Percentiles rank a stretch among this genome's conserved stretches.
Evolutionary conservation across 2,113 vertebrate genomes (phyloP).

Genomic region (Puma concolor): DNA sequence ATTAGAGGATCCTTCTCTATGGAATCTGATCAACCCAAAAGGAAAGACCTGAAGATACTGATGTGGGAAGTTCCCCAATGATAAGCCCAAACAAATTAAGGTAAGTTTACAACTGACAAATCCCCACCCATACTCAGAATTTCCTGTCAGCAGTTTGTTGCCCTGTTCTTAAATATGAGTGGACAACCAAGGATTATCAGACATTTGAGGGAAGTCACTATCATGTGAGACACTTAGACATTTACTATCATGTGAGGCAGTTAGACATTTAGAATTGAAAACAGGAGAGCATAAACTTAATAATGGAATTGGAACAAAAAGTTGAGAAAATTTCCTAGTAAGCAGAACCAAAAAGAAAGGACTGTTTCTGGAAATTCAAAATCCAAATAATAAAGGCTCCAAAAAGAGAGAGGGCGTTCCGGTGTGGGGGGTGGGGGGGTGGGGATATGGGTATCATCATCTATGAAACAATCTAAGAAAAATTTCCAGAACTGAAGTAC

Average conservation of each 20-base stretch:
- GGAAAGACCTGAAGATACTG: constrained; percentile 17
- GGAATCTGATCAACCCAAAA: neutral
- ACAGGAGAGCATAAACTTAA: neutral
- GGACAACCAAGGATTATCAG: neutral
- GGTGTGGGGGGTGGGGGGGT: neutral
- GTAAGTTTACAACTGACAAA: neutral
- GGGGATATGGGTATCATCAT: neutral
- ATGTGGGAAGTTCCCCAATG: neutral
- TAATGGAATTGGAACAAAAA: neutral
- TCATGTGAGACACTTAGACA: neutral
- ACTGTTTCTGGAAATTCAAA: neutral
- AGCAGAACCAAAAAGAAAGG: neutral
- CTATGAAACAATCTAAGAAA: constrained; percentile 39
- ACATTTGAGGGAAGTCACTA: neutral
- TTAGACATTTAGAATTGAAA: constrained; percentile 35
- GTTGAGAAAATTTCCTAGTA: constrained; percentile 5
- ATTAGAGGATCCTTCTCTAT: neutral
- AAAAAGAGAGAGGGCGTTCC: neutral
- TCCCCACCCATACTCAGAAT: neutral
- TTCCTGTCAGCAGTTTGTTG: neutral
- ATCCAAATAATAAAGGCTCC: neutral
- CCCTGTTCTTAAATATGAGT: constrained; percentile 1
- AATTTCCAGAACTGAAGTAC: neutral
- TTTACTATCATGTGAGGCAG: neutral
- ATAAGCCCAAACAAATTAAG: neutral